These are phyloP conservation scores for Parelbella ahira DNA, from an alignment of 2,888 invertebrate species.

Conservation along the genomic window DNA sequence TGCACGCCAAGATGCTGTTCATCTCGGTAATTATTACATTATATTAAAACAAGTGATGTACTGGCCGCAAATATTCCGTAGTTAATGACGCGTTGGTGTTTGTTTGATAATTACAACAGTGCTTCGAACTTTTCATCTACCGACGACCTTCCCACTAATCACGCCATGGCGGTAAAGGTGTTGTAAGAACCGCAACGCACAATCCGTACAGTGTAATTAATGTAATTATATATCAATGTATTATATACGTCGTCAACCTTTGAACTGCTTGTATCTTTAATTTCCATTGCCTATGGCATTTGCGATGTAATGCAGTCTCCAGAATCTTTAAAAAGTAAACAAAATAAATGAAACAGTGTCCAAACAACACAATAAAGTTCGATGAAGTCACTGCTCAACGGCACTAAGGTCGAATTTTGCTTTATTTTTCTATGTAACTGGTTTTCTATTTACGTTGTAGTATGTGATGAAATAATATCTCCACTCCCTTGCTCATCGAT, in stretches of 20 bases:
- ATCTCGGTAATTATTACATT: slow-evolving; percentile 50
- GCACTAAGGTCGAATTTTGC: slow-evolving; percentile 29
- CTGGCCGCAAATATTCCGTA: no score
- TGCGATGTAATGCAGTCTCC: background rate
- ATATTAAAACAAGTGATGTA: slow-evolving; percentile 22
- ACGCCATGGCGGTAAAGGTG: slow-evolving; percentile 38
- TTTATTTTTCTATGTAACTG: slow-evolving; percentile 30
- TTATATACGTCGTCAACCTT: no score
- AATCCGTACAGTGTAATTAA: no score
- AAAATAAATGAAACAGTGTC: no score
- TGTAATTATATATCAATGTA: no score
- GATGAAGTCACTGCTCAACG: slow-evolving; percentile 7
- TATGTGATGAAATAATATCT: slow-evolving; percentile 32
- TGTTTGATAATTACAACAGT: slow-evolving; percentile 21
- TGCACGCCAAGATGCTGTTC: slow-evolving; percentile 54
- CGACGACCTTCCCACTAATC: slow-evolving; percentile 40
- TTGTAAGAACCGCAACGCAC: slow-evolving; percentile 25
- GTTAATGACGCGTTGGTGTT: background rate
- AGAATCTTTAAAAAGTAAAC: slow-evolving; percentile 2
- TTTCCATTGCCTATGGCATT: slow-evolving; percentile 1
- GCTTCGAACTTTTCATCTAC: slow-evolving; percentile 35
- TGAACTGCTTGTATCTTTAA: no score
- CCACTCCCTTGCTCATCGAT: slow-evolving; percentile 28
- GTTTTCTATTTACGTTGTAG: slow-evolving; percentile 34
- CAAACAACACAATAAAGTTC: background rate